Percentiles rank a stretch among this genome's conserved stretches.
phyloP scores from a whole-genome alignment of 1,140 invertebrate species.

The Drosophila nigromelanica region DNA sequence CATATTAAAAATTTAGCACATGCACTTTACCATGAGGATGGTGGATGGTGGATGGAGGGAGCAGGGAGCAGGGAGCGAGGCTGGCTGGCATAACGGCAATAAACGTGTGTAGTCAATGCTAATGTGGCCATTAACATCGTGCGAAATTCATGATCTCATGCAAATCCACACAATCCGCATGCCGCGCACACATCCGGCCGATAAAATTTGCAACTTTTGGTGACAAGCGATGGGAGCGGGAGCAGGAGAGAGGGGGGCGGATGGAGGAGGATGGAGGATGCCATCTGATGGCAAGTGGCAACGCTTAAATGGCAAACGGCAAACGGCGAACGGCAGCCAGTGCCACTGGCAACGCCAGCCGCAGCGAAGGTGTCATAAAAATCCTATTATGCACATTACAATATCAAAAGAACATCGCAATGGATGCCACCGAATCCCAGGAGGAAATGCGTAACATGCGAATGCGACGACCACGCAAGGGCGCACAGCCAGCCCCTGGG shows the following conservation, averaged over 20 bases:
- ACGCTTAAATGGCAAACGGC: conserved; percentile 3
- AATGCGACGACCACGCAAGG: conserved; percentile 39
- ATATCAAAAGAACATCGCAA: conserved; percentile 66
- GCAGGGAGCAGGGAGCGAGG: background rate
- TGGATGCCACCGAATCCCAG: conserved; percentile 62
- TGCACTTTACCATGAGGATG: conserved; percentile 50
- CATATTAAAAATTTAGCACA: conserved; percentile 80
- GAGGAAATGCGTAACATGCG: conserved; percentile 62
- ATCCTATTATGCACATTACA: conserved; percentile 80
- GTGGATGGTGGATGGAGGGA: background rate
- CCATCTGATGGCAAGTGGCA: conserved; percentile 28
- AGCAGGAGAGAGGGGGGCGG: background rate
- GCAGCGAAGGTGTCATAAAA: conserved; percentile 71
- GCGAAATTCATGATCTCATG: conserved; percentile 78
- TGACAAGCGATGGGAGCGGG: conserved; percentile 55
- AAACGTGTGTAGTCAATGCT: conserved; percentile 78
- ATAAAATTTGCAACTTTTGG: conserved; percentile 80
- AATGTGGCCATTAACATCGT: conserved; percentile 74
- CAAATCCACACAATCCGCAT: conserved; percentile 67
- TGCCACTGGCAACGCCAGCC: conserved; percentile 49
- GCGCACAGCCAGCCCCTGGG: conserved; percentile 3
- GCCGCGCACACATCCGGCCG: conserved; percentile 60
- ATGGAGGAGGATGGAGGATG: conserved; percentile 5
- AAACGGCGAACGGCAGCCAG: background rate
- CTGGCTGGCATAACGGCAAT: conserved; percentile 33